Conservation (phyloP, 2,888 invertebrate genomes). For the Dryadula phaetusa region DNA sequence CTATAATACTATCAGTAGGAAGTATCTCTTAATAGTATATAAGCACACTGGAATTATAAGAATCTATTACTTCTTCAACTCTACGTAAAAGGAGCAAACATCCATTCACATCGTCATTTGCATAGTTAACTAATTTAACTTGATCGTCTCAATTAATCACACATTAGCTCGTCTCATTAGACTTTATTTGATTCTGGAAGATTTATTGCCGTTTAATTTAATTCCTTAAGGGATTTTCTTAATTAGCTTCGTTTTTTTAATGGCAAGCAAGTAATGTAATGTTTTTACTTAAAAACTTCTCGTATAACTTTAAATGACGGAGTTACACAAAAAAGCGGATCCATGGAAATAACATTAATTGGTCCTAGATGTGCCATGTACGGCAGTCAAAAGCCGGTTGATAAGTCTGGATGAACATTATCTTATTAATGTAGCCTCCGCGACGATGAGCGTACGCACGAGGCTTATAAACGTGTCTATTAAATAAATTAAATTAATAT, state of each 20-base stretch:
- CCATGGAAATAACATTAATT: slow-evolving; percentile 57
- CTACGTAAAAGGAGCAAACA: slow-evolving; percentile 4
- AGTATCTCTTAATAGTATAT: background rate
- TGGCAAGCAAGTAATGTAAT: slow-evolving; percentile 25
- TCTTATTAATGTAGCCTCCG: slow-evolving; percentile 27
- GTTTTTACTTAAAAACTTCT: slow-evolving; percentile 44
- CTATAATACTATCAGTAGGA: background rate
- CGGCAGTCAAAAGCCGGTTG: slow-evolving; percentile 38
- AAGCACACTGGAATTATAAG: background rate
- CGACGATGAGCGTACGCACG: slow-evolving; percentile 9
- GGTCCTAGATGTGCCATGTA: slow-evolving; percentile 48
- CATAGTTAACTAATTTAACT: slow-evolving; percentile 31
- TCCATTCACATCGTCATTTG: slow-evolving; percentile 14
- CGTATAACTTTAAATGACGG: slow-evolving; percentile 59
- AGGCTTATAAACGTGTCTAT: slow-evolving; percentile 22
- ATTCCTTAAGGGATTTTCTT: slow-evolving; percentile 38
- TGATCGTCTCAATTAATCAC: slow-evolving; percentile 26
- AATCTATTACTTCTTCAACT: background rate
- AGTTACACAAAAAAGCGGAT: slow-evolving; percentile 56
- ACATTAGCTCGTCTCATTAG: slow-evolving; percentile 28
- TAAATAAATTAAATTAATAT: background rate
- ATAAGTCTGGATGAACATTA: slow-evolving; percentile 31
- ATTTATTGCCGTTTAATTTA: slow-evolving; percentile 40
- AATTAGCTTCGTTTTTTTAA: slow-evolving; percentile 35
- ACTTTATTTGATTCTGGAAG: slow-evolving; percentile 25